Conservation (phyloP, 1,140 invertebrate species). For the Araneus ventricosus region DNA sequence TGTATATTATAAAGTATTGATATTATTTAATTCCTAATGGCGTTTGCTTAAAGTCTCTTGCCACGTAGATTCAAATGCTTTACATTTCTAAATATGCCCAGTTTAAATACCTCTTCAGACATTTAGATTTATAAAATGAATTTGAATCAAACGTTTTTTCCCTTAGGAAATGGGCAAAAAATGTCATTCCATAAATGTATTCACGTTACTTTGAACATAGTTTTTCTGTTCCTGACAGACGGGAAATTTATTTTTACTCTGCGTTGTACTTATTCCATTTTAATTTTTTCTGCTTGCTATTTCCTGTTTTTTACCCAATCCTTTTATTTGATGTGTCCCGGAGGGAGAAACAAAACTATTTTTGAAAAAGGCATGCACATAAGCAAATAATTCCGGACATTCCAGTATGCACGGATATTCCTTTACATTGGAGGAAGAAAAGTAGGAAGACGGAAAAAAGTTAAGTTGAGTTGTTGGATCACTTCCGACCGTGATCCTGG, state of each 20-base stretch:
- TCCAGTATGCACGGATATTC: background rate
- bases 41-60: too few species aligned
- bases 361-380: slow-evolving; percentile 39
- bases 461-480: slow-evolving; percentile 42
- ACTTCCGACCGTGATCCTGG: background rate
- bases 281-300: background rate
- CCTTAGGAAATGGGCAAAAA: background rate
- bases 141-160: background rate
- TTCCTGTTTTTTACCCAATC: background rate
- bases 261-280: background rate
- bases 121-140: too few species aligned
- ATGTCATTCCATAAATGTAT: background rate
- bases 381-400: slow-evolving; percentile 52
- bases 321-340: slow-evolving; percentile 1
- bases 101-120: too few species aligned
- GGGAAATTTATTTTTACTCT: slow-evolving; percentile 43
- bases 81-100: too few species aligned
- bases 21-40: too few species aligned
- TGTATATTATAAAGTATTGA: too few species aligned
- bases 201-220: background rate
- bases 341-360: background rate
- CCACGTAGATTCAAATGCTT: too few species aligned
- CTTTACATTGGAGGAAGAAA: background rate
- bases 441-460: background rate
- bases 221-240: slow-evolving; percentile 45